Base-by-base conservation (phyloP, 1,140 invertebrate genomes). In the Ylistrum balloti region DNA sequence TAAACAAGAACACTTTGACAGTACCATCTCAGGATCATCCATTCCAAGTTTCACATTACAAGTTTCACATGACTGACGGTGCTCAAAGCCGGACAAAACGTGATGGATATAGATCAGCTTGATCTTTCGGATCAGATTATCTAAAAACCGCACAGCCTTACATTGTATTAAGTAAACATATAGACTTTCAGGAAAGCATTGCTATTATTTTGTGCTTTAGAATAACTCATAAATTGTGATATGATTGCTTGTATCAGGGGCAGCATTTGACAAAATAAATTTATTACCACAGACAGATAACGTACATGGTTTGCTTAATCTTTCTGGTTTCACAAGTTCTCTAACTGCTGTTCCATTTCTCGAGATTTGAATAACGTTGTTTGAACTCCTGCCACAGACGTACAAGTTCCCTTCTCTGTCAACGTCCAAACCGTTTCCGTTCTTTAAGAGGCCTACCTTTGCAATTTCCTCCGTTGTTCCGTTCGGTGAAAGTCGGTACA, bases 401-500 rank as follows among this genome's bases (percentile, higher is more conserved):
- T 74, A 74, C 56, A 74, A 22, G n/a, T 74, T 74, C 17, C 56
- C 56, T 74, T 74, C 56, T n/a, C n/a, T 17, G 56, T 74, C 56
- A 74, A 74, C 56, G 22, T 74, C 56, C n/a, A 74, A 22, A 7
- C 56, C 56, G 56, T 74, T 74, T 74, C 56, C 56, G 56, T n/a
- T n/a, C 22, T 28, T 74, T n/a, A 74, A 5, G 5, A 74, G 56
- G 9, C 56, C 56, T n/a, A 74, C 56, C n/a, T 74, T 74, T 74
- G 56, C 22, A 1, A 74, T 74, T 28, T 74, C 56, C 28, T 22
- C 28, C 22, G 22, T 74, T 74, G 22, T n/a, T 5, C 56, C 56
- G 56, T 74, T n/a, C n/a, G 56, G n/a, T 74, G 56, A 74, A n/a
- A 74, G 56, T 74, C 56, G 56, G 56, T 28, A 74, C 56, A 74